Percentiles rank a stretch among this genome's conserved stretches.
Conservation (phyloP, 2,797 vertebrate species). For the Sebastolobus alascanus region DNA sequence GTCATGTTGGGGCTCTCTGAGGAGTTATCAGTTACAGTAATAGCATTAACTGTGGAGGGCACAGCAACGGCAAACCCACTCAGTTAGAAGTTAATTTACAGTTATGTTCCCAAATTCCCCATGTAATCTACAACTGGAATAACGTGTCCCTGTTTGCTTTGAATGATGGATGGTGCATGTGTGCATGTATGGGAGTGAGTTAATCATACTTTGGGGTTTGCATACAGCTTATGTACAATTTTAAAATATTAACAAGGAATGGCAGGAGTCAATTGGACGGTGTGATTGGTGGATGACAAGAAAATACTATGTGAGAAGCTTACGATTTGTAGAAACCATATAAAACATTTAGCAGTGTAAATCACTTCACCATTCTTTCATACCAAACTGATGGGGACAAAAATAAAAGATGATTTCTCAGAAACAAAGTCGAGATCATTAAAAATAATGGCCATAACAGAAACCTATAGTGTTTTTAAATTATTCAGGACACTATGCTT, state of each 20-base stretch:
- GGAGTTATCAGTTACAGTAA: conserved; percentile 28
- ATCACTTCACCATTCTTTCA: neutral
- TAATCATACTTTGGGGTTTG: neutral
- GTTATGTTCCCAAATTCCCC: neutral
- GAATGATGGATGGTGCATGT: neutral
- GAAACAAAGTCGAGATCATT: neutral
- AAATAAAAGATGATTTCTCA: neutral
- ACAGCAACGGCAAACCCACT: neutral
- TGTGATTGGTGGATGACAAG: neutral
- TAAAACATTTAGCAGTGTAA: neutral
- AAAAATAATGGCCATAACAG: neutral
- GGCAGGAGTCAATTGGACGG: neutral
- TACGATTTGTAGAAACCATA: neutral
- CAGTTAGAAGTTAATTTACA: conserved; percentile 26
- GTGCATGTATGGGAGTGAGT: neutral
- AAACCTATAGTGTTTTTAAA: neutral
- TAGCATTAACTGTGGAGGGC: conserved; percentile 10
- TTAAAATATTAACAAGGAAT: neutral
- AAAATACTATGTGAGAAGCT: too few relatives aligned
- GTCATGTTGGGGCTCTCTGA: conserved; percentile 8
- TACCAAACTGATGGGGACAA: neutral
- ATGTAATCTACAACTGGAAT: neutral
- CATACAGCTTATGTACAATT: neutral
- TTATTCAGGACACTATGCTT: neutral
- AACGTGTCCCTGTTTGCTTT: neutral